Evolutionary conservation across 1,140 invertebrate genomes (phyloP).

Genomic region (Scaptomyza montana): DNA sequence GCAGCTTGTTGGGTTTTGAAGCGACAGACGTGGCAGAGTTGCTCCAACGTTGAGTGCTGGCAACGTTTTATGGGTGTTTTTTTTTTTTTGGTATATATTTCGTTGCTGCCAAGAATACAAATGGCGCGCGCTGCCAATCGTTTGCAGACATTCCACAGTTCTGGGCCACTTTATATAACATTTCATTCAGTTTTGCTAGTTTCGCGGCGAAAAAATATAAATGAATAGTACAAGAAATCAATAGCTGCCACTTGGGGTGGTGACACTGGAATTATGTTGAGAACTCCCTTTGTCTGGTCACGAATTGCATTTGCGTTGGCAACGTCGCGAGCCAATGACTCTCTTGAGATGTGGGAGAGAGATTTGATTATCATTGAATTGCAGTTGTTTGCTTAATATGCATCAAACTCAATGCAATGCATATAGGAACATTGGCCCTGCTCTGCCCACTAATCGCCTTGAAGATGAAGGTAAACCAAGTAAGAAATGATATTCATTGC

Average conservation of each 20-base stretch:
- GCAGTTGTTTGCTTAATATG: neutral
- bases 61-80: slow-evolving; percentile 40
- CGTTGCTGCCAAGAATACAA: slow-evolving; percentile 68
- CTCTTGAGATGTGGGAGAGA: slow-evolving; percentile 2
- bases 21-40: slow-evolving; percentile 1
- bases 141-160: slow-evolving; percentile 33
- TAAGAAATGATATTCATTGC: too few species aligned
- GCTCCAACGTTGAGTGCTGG: slow-evolving; percentile 48
- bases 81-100: neutral
- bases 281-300: slow-evolving; percentile 15
- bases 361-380: neutral
- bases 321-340: slow-evolving; percentile 7
- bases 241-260: slow-evolving; percentile 44
- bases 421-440: too few species aligned
- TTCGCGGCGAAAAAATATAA: slow-evolving; percentile 1
- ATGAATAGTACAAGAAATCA: slow-evolving; percentile 46
- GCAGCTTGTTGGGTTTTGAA: slow-evolving; percentile 1
- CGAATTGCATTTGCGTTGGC: slow-evolving; percentile 24
- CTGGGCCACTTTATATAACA: slow-evolving; percentile 49
- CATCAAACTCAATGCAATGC: too few species aligned
- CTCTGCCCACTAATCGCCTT: neutral
- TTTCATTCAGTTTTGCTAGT: slow-evolving; percentile 19
- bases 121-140: slow-evolving; percentile 57
- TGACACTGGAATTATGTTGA: slow-evolving; percentile 58
- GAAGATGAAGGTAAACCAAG: too few species aligned